Conservation (phyloP, 2,888 invertebrate species). For the Zygothrica quintamaculata region DNA sequence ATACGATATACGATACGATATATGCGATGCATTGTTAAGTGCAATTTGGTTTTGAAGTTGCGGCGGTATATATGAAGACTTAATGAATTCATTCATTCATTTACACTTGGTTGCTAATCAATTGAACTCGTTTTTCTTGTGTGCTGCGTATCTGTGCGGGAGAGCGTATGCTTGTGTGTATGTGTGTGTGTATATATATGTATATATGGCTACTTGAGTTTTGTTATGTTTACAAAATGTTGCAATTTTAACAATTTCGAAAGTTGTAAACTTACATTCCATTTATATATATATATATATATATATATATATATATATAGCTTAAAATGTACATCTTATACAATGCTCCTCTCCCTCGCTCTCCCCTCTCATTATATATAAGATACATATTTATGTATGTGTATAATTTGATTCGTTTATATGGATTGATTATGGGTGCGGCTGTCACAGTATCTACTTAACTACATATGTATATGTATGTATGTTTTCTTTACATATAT, state of each 20-base stretch:
- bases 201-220: not conserved
- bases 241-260: constrained; percentile 41
- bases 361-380: no score
- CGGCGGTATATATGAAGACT: constrained; percentile 16
- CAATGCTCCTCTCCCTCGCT: not conserved
- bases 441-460: constrained; percentile 14
- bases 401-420: constrained; percentile 8
- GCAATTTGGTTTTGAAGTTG: constrained; percentile 28
- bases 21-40: constrained; percentile 30
- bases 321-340: constrained; percentile 16
- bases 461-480: not conserved
- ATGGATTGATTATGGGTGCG: constrained; percentile 40
- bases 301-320: no score
- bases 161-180: constrained; percentile 1
- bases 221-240: constrained; percentile 23
- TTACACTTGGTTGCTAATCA: constrained; percentile 73
- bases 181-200: not conserved
- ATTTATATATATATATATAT: no score
- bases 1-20: not conserved
- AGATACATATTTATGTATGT: not conserved
- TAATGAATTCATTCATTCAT: constrained; percentile 76
- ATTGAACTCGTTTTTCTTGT: constrained; percentile 64
- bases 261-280: constrained; percentile 27
- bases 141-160: constrained; percentile 12
- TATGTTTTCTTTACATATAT: no score